Evolutionary conservation across 2,888 invertebrate genomes (phyloP), one percentile per base, ranked within the genome.

Genomic region (Chrysolina oricalcia): DNA sequence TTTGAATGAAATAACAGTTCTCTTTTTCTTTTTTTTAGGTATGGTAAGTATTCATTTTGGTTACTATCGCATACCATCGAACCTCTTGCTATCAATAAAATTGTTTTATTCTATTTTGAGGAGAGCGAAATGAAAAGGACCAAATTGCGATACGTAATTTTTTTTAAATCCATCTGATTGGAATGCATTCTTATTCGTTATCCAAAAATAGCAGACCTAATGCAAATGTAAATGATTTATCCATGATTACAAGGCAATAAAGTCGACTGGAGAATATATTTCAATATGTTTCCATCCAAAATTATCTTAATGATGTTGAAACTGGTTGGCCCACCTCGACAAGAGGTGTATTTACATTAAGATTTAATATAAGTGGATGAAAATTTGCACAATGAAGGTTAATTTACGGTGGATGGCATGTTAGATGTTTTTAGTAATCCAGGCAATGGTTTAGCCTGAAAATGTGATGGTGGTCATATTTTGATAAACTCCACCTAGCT

Each of bases 211-310:
- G 50, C 50, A 50, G 19, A 9, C n/a, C 19, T 19, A 19, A 50
- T 50, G 50, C 50, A 50, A 50, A 50, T 17, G 5, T 50, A 5
- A 19, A 43, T 15, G n/a, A 50, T 19, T 50, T 50, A 9, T 17
- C 9, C 17, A 50, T 50, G 19, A 50, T 50, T 50, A 17, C 19
- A 50, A 0, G 50, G 50, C 19, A 0, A 50, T 50, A 50, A 50
- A 50, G n/a, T 50, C 50, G 50, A 19, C 50, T 46, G 50, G 19
- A 8, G 50, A 2, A 50, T 50, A 50, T 50, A 50, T 50, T 50
- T 50, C 19, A 50, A 50, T 50, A 50, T 8, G n/a, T 17, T 50
- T 50, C 19, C 19, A 9, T 50, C 50, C 50, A 17, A 50, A 50
- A 17, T 50, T 50, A 50, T 50, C 50, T 50, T 50, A 50, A 50